Evolutionary conservation across 1,140 invertebrate genomes (phyloP).

Genomic region (Megalonaias nervosa): DNA sequence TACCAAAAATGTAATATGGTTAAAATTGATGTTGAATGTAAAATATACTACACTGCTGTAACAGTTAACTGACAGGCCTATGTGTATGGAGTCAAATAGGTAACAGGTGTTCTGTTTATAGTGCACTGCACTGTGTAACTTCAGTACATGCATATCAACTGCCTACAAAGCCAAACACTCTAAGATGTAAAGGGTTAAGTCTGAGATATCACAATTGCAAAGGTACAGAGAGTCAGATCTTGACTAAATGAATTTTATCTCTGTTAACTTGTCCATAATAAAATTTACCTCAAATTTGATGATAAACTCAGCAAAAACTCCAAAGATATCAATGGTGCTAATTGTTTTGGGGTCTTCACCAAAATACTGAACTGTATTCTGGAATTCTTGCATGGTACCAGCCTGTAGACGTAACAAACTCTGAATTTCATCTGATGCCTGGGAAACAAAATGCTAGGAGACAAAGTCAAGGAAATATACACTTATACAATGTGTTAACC

Average conservation of each 20-base stretch:
- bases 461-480: slow-evolving; percentile 9
- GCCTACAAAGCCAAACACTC: not conserved
- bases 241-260: not conserved
- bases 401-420: slow-evolving; percentile 59
- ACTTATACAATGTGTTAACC: too few species aligned
- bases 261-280: not conserved
- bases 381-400: slow-evolving; percentile 59
- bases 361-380: slow-evolving; percentile 63
- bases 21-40: too few species aligned
- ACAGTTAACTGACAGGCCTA: too few species aligned
- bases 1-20: too few species aligned
- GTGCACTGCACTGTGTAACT: not conserved
- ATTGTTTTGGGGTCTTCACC: slow-evolving; percentile 64
- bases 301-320: slow-evolving; percentile 67
- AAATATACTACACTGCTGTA: too few species aligned
- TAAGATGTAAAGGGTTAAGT: not conserved
- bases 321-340: slow-evolving; percentile 63
- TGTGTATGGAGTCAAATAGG: too few species aligned
- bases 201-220: not conserved
- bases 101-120: not conserved
- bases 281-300: slow-evolving; percentile 68
- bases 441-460: slow-evolving; percentile 62
- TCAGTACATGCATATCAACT: not conserved
- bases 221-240: not conserved
- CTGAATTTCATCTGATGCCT: slow-evolving; percentile 62